Evolutionary conservation across 2,113 vertebrate genomes (phyloP).

Genomic region (Pelusios castaneus): DNA sequence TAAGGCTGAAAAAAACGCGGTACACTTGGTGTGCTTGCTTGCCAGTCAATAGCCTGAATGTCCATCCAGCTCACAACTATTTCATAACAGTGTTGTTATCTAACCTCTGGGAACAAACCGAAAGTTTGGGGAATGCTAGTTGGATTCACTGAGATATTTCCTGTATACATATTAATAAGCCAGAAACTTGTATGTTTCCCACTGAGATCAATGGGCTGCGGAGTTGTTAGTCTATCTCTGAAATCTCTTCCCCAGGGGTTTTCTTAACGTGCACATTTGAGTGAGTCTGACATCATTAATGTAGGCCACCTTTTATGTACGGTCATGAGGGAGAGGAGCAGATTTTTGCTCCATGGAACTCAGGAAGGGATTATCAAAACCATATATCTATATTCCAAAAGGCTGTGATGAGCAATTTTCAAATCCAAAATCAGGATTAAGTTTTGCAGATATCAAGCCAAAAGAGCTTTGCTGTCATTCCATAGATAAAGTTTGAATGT

Average conservation of each 20-base stretch:
- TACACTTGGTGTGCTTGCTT: accelerated
- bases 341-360: neutral
- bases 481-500: neutral
- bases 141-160: neutral
- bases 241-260: neutral
- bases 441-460: neutral
- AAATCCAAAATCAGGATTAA: neutral
- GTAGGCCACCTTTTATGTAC: neutral
- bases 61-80: neutral
- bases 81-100: neutral
- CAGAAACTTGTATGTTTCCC: neutral
- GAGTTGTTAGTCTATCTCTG: neutral
- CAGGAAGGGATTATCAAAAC: neutral
- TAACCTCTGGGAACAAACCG: neutral
- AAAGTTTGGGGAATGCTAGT: neutral
- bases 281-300: neutral
- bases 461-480: neutral
- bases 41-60: neutral
- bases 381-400: neutral
- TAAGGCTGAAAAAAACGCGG: neutral
- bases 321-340: neutral
- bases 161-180: neutral
- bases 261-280: neutral
- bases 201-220: neutral
- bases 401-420: neutral